These are phyloP conservation scores for Anneissia japonica DNA, from an alignment of 35 echinoderm and acorn worm species.

Conservation along the genomic window DNA sequence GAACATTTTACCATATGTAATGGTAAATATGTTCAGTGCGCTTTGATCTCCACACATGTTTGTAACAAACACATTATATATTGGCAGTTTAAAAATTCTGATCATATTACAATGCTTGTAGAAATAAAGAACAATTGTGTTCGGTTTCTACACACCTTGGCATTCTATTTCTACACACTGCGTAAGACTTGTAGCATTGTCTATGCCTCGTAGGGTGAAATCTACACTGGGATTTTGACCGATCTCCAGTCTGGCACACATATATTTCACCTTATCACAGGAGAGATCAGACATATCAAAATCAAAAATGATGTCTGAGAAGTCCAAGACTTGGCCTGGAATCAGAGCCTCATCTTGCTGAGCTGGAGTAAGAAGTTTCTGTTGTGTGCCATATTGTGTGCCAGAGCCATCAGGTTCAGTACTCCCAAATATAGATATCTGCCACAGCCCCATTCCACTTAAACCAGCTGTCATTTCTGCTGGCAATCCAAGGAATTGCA, in stretches of 20 bases:
- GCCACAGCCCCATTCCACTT: conserved; percentile 74
- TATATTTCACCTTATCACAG: neutral
- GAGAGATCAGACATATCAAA: neutral
- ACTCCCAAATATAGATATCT: conserved; percentile 63
- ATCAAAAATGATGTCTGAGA: neutral
- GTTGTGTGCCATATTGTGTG: neutral
- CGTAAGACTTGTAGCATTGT: neutral
- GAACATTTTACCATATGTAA: neutral
- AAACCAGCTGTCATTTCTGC: neutral
- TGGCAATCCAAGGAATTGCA: neutral
- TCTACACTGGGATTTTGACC: neutral
- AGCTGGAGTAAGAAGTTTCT: neutral
- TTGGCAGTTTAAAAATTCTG: neutral
- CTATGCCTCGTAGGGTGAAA: neutral
- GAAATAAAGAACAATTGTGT: neutral
- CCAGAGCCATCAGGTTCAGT: conserved; percentile 48
- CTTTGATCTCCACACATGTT: neutral
- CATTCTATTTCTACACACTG: neutral
- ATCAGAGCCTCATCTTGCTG: neutral
- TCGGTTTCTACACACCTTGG: neutral
- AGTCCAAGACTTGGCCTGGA: neutral
- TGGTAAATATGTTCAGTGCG: neutral
- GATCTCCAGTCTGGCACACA: neutral
- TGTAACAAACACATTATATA: neutral
- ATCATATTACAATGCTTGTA: neutral